Percentiles rank a stretch among this genome's conserved stretches.
phyloP scores from a whole-genome alignment of 2,888 invertebrate species.

The Drosophila lutescens region DNA sequence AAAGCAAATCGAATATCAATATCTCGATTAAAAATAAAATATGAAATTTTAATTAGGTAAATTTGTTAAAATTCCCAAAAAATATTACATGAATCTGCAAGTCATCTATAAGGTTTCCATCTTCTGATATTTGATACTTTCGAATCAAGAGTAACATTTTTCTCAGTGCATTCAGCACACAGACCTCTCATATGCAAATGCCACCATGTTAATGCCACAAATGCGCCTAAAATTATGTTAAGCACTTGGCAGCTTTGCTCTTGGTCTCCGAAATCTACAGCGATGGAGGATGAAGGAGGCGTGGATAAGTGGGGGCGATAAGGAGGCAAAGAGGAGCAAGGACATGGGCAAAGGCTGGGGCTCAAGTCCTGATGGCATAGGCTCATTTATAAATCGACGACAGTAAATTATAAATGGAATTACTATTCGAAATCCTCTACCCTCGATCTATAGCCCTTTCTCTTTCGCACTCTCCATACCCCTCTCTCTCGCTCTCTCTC shows the following conservation, averaged over 20 bases:
- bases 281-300: background rate
- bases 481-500: background rate
- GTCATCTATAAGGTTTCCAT: too few species aligned
- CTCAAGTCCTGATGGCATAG: conserved; percentile 44
- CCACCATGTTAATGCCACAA: conserved; percentile 61
- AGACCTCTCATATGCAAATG: conserved; percentile 31
- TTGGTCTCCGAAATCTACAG: conserved; percentile 11
- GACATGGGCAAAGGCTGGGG: conserved; percentile 2
- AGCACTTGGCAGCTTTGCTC: conserved; percentile 50
- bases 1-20: too few species aligned
- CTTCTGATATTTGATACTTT: too few species aligned
- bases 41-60: background rate
- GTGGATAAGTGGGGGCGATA: conserved; percentile 3
- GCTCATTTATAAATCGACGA: conserved; percentile 76
- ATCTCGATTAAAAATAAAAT: too few species aligned
- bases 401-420: conserved; percentile 75
- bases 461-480: background rate
- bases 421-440: conserved; percentile 48
- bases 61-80: background rate
- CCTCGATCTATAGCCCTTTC: background rate
- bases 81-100: too few species aligned
- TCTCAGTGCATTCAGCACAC: conserved; percentile 8
- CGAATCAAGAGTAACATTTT: background rate
- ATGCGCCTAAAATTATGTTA: conserved; percentile 72
- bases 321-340: background rate